Evolutionary conservation across 2,888 invertebrate species (phyloP), one percentile per base, ranked within the genome.

Genomic region (Peribatodes rhomboidaria): DNA sequence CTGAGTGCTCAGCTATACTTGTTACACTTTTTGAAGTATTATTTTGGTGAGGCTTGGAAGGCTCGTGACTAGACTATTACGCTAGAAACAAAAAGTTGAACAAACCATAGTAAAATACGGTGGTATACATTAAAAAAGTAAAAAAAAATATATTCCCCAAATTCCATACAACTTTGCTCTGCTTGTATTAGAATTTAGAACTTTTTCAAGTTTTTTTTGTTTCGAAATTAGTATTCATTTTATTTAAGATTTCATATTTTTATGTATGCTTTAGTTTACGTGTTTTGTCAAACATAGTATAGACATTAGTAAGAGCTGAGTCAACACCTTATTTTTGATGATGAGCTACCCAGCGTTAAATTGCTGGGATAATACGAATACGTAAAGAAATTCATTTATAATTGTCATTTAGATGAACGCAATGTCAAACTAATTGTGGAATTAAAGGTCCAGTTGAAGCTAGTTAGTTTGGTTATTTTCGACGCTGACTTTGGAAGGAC

Each of bases 361-460:
- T 31, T 27, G 14, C 16, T 31, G 14, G 47, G 14, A 27, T 27
- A 39, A 14, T 27, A n/a, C 14, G 27, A 55, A 47, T 59, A 42
- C 37, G 44, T 58, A 60, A 61, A 64, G 41, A 63, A 50, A 59
- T 59, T 65, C 22, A 53, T 53, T 53, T 39, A 50, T 50, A 53
- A 61, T 53, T 42, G 61, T 41, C 47, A 49, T 14, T 18, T 59
- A 52, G 56, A 58, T 41, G 61, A 44, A 41, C 33, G n/a, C 64
- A 71, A 71, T 67, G 66, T 67, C 68, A 52, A 63, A 70, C 56
- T 68, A 60, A 68, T 70, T 65, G 27, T 53, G 52, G 56, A 61
- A 61, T 42, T 42, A 52, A 52, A 64, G 57, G 59, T 63, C 60
- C 44, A 54, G 22, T 68, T 70, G 52, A 63, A 58, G 39, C 55